Evolutionary conservation across 1,140 invertebrate genomes (phyloP).

Genomic region (Drosophila seguyi): DNA sequence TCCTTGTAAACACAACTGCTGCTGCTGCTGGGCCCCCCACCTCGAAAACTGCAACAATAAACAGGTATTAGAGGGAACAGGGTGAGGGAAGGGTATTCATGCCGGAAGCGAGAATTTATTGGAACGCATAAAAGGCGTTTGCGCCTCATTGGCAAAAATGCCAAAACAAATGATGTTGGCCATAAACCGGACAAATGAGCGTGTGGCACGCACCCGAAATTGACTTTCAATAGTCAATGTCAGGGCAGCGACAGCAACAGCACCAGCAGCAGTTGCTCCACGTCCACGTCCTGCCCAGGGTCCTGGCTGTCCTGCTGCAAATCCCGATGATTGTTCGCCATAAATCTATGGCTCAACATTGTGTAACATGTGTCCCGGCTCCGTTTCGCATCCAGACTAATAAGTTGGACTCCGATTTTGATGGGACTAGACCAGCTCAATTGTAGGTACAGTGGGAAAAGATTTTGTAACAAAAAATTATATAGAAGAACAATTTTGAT

Average conservation of each 20-base stretch:
- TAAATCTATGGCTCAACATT: slow-evolving; percentile 79
- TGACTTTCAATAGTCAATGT: slow-evolving; percentile 80
- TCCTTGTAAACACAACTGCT: slow-evolving; percentile 34
- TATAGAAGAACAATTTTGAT: too few species aligned
- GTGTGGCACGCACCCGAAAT: slow-evolving; percentile 80
- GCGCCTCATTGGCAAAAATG: slow-evolving; percentile 66
- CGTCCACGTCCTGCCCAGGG: slow-evolving; percentile 6
- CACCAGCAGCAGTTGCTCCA: slow-evolving; percentile 28
- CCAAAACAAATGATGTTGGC: slow-evolving; percentile 69
- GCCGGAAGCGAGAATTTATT: slow-evolving; percentile 80
- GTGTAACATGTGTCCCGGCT: slow-evolving; percentile 58
- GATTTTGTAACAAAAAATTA: not conserved
- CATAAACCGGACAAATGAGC: slow-evolving; percentile 83
- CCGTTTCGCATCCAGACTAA: slow-evolving; percentile 47
- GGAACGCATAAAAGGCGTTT: slow-evolving; percentile 77
- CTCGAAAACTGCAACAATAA: slow-evolving; percentile 69
- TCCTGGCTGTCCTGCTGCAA: slow-evolving; percentile 37
- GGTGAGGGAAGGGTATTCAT: not conserved
- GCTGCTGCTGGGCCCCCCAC: too few species aligned
- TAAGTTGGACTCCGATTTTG: slow-evolving; percentile 49
- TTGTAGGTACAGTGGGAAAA: not conserved
- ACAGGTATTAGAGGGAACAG: slow-evolving; percentile 68
- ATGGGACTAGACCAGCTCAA: slow-evolving; percentile 22
- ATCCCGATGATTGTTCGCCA: slow-evolving; percentile 76
- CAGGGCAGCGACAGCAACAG: slow-evolving; percentile 9